phyloP scores from a whole-genome alignment of 2,113 vertebrate genomes.

The Brachirus orientalis region DNA sequence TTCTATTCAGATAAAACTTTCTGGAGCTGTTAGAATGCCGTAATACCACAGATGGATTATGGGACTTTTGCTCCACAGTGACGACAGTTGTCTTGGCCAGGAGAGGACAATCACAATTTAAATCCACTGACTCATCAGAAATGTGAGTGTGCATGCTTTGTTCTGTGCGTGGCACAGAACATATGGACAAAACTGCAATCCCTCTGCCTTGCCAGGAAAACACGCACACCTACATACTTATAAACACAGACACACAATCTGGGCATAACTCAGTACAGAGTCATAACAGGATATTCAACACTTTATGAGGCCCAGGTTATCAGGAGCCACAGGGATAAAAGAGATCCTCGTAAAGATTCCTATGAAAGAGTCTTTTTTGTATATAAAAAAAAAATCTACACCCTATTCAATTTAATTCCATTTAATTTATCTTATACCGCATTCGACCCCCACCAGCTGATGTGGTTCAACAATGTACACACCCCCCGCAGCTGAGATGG shows the following conservation, averaged over 20 bases:
- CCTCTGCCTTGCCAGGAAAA: slow-evolving; percentile 20
- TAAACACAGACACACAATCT: slow-evolving; percentile 22
- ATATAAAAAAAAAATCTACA: slow-evolving; percentile 61
- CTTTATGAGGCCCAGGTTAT: slow-evolving; percentile 48
- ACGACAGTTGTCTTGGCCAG: slow-evolving; percentile 55
- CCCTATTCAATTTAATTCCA: slow-evolving; percentile 56
- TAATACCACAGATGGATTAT: slow-evolving; percentile 71
- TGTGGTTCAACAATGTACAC: slow-evolving; percentile 43
- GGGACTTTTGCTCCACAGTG: slow-evolving; percentile 59
- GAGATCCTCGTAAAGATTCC: slow-evolving; percentile 30
- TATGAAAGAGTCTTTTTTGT: slow-evolving; percentile 31
- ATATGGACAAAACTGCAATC: slow-evolving; percentile 40
- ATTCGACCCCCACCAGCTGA: slow-evolving; percentile 54
- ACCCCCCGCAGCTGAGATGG: slow-evolving; percentile 38
- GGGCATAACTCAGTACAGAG: slow-evolving; percentile 42
- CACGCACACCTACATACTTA: slow-evolving; percentile 12
- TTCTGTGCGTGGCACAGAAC: slow-evolving; percentile 11
- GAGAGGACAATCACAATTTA: slow-evolving; percentile 54
- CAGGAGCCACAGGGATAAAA: slow-evolving; percentile 41
- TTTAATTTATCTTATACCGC: slow-evolving; percentile 59
- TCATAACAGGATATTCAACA: slow-evolving; percentile 49
- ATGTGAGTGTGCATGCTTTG: slow-evolving; percentile 16
- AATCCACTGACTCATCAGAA: slow-evolving; percentile 41
- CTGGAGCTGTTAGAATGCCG: slow-evolving; percentile 41
- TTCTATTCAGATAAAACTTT: not conserved